Evolutionary conservation across 2,797 vertebrate species (phyloP).

Genomic region (Geotrypetes seraphini): DNA sequence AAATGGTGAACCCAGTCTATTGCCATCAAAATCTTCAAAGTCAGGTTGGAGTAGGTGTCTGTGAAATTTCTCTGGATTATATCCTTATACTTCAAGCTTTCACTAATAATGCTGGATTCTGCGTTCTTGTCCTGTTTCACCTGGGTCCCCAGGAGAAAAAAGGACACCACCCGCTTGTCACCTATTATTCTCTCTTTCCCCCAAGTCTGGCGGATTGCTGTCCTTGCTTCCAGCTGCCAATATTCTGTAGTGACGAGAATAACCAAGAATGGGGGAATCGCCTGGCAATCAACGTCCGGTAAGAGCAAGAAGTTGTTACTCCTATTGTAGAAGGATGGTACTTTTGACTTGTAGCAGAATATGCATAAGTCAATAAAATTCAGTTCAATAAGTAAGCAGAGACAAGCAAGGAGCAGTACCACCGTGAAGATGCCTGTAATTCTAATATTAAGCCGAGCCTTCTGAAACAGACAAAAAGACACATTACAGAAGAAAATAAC

Average conservation of each 20-base stretch:
- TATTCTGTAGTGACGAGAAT: slow-evolving; percentile 41
- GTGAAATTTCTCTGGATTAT: slow-evolving; percentile 58
- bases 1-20: slow-evolving; percentile 50
- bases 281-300: slow-evolving; percentile 33
- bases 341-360: neutral
- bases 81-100: slow-evolving; percentile 32
- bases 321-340: neutral
- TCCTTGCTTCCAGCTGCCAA: slow-evolving; percentile 9
- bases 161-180: slow-evolving; percentile 12
- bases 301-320: slow-evolving; percentile 25
- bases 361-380: neutral
- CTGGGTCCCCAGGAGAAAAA: slow-evolving; percentile 49
- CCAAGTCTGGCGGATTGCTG: slow-evolving; percentile 49
- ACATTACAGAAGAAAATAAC: neutral
- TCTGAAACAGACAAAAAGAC: slow-evolving; percentile 38
- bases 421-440: neutral
- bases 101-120: slow-evolving; percentile 3
- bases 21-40: slow-evolving; percentile 60
- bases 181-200: slow-evolving; percentile 15
- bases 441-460: slow-evolving; percentile 25
- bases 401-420: slow-evolving; percentile 1
- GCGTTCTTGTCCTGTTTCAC: neutral
- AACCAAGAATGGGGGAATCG: slow-evolving; percentile 43
- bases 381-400: slow-evolving; percentile 15
- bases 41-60: slow-evolving; percentile 51